These are phyloP conservation scores for Lapara coniferarum DNA, from an alignment of 2,888 invertebrate genomes.

Conservation along the genomic window DNA sequence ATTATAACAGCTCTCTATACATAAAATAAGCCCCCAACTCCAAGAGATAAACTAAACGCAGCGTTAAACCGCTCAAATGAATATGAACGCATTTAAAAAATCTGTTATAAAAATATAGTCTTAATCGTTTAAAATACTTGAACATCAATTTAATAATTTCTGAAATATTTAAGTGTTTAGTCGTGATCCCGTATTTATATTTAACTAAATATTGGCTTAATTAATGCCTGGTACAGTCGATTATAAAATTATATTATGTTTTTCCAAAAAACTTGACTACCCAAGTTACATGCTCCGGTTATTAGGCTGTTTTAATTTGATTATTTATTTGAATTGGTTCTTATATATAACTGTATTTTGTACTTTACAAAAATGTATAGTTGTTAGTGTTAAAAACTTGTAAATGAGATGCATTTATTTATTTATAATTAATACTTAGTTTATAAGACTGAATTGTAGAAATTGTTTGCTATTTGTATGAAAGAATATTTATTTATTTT, in stretches of 20 bases:
- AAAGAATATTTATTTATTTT: constrained; percentile 29
- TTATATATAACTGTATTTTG: constrained; percentile 30
- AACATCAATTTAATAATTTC: too few species aligned
- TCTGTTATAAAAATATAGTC: background rate
- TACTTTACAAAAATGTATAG: constrained; percentile 49
- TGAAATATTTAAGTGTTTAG: too few species aligned
- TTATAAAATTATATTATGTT: too few species aligned
- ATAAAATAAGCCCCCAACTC: background rate
- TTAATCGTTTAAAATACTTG: background rate
- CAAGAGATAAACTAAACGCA: background rate
- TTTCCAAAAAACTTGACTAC: too few species aligned
- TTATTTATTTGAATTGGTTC: background rate
- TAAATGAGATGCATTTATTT: constrained; percentile 72
- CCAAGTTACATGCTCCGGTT: background rate
- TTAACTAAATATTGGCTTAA: too few species aligned
- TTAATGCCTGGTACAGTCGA: too few species aligned
- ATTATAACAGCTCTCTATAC: constrained; percentile 7
- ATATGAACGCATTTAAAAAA: background rate
- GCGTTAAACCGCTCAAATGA: background rate
- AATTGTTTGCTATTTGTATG: constrained; percentile 34
- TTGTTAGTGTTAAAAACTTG: constrained; percentile 41
- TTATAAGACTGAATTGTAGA: constrained; percentile 58
- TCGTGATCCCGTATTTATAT: too few species aligned
- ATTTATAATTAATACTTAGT: constrained; percentile 57
- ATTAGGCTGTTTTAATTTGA: background rate